Base-by-base conservation (phyloP, 2,888 invertebrate genomes). In the Electrophaes corylata region DNA sequence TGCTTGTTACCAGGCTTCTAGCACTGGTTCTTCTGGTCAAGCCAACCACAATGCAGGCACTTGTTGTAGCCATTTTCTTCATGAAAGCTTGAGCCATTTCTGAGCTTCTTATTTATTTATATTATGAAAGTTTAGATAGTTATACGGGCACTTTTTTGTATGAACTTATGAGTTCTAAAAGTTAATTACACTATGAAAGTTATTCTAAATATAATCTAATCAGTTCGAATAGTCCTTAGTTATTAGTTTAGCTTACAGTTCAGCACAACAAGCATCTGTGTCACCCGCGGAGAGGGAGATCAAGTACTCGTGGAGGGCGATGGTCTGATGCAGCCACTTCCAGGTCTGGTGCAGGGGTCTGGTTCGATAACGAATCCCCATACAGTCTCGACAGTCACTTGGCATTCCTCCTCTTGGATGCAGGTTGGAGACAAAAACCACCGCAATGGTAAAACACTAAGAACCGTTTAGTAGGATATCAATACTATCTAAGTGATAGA, bases 241-340 rank as follows among this genome's bases (percentile, higher is more conserved):
- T 73, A 71, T 54, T 71, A 71, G 52, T 40, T 52, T 45, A 50
- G 59, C 70, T 82, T 88, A 91, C 71, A 81, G 81, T 76, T 66
- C 76, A 69, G 73, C 64, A 65, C 73, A 75, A 69, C 81, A 80
- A 73, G 87, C 86, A 73, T 95, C 94, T 88, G 95, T 94, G 88
- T 95, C 94, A 78, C 95, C 95, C 71, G 96, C 93, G 66, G 95
- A 95, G 76, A 96, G 93, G 73, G 96, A 94, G 89, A 97, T 96
- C 78, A 97, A 93, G 81, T 96, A 96, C 78, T 97, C 96, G 94
- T 97, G 97, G 62, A 97, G 93, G 75, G 95, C 95, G 79, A 96
- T 95, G 69, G 97, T 97, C 88, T 97, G 97, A 87, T 97, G 97
- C 86, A 97, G 92, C 97, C 97, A 97, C 97, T 97, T 97, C 96